These are phyloP conservation scores for Brachyopa scutellaris DNA, from an alignment of 2,888 invertebrate species.

Conservation along the genomic window DNA sequence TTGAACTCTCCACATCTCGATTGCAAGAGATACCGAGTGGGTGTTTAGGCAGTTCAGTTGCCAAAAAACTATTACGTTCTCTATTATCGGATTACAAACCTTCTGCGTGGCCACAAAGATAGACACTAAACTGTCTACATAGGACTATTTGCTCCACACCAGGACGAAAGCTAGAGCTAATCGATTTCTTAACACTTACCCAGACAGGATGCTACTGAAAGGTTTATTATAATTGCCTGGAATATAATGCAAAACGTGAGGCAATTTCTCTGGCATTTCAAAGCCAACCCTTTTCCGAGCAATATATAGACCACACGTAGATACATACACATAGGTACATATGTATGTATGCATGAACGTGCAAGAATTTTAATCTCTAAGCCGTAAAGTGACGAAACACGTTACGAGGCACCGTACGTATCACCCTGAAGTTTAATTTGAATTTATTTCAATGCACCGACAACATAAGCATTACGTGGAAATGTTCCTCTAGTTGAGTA, in stretches of 20 bases:
- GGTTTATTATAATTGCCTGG: conserved; percentile 11
- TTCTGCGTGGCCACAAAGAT: conserved; percentile 31
- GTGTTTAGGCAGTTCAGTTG: conserved; percentile 60
- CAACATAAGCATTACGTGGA: neutral
- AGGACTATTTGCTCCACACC: neutral
- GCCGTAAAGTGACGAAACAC: neutral
- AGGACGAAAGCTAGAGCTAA: neutral
- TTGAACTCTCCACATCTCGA: conserved; percentile 68
- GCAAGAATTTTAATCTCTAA: neutral
- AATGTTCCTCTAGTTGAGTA: conserved; percentile 4
- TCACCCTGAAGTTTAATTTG: conserved; percentile 14
- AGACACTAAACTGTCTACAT: conserved; percentile 27
- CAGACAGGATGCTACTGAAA: conserved; percentile 1
- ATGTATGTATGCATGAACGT: too few relatives aligned
- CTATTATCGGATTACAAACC: conserved; percentile 58
- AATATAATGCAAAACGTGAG: conserved; percentile 12
- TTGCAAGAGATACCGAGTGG: conserved; percentile 55
- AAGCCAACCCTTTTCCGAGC: neutral
- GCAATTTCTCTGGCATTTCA: neutral
- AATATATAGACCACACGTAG: neutral
- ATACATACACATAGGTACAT: too few relatives aligned
- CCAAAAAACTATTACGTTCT: conserved; percentile 23
- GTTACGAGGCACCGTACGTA: neutral
- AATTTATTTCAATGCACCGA: conserved; percentile 12
- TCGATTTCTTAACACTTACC: conserved; percentile 18